Evolutionary conservation across 1,140 invertebrate genomes (phyloP), one percentile per base, ranked within the genome.

Genomic region (Bombus confusus): DNA sequence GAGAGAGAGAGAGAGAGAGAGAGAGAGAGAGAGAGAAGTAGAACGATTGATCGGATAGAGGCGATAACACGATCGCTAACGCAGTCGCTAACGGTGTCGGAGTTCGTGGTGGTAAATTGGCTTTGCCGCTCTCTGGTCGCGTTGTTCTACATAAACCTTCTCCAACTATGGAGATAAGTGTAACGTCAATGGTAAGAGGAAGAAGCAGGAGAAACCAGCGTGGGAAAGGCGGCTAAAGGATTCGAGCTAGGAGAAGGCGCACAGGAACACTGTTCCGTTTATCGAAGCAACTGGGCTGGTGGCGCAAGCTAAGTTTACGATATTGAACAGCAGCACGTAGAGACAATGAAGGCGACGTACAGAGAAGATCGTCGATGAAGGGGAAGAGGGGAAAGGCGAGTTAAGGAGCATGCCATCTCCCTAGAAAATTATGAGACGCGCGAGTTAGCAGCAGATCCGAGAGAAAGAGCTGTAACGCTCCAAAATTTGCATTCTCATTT

Each of bases 401-500:
- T 62, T 34, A 37, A 57, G 4, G 31, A 12, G 47, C 34, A 13
- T 59, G 34, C 3, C 13, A 25, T 25, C 41, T 4, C 77, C 5
- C 25, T 12, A 10, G 47, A 43, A 47, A 41, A 13, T 52, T 22
- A 25, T 15, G 31, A 39, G 34, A n/a, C 43, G 34, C 34, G 31
- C 22, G 4, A n/a, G 3, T 62, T 62, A 62, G 1, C 12, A 13
- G 3, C 13, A 18, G 64, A 18, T 34, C 18, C 31, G 3, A 37
- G 31, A 1, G 64, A 34, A 34, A 34, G 64, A 66, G 64, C 28
- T 12, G 64, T 28, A 64, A n/a, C 62, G 13, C 3, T n/a, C 3
- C 12, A 28, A 15, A 68, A 66, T 90, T 90, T 90, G 72, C 88
- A 90, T 85, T 83, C 86, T 85, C 88, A 81, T 89, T 90, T 71